Evolutionary conservation across 1,140 invertebrate species (phyloP).

Genomic region (Hypothenemus hampei): DNA sequence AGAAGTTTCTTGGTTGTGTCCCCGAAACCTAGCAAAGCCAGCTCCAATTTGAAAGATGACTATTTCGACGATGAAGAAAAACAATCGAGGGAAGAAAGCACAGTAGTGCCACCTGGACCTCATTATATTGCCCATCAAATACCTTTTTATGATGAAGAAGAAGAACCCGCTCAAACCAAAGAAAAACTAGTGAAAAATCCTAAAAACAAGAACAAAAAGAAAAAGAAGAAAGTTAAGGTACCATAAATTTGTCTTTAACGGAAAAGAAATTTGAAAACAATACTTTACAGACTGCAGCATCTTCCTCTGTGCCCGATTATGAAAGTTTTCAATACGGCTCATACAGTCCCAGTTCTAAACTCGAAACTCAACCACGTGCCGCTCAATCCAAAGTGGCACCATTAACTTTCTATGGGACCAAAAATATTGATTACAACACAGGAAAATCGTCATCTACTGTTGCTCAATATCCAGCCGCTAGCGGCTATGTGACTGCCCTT

Average conservation of each 20-base stretch:
- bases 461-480: conserved; percentile 29
- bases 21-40: too few relatives aligned
- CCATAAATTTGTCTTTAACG: too few relatives aligned
- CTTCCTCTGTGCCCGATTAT: too few relatives aligned
- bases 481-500: conserved; percentile 19
- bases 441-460: conserved; percentile 35
- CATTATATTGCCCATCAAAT: conserved; percentile 22
- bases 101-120: conserved; percentile 9
- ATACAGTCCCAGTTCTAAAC: too few relatives aligned
- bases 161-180: conserved; percentile 18
- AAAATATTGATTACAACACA: conserved; percentile 31
- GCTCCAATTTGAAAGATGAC: conserved; percentile 21
- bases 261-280: too few relatives aligned
- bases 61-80: conserved; percentile 31
- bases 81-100: conserved; percentile 10
- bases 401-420: conserved; percentile 5
- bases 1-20: background rate
- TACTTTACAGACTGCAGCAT: too few relatives aligned
- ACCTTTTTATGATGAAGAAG: conserved; percentile 12
- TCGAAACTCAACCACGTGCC: too few relatives aligned
- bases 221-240: conserved; percentile 17
- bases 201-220: conserved; percentile 10
- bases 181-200: conserved; percentile 13
- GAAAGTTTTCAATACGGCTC: too few relatives aligned
- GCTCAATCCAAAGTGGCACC: conserved; percentile 20